Evolutionary conservation across 1,140 invertebrate species (phyloP), one percentile per base, ranked within the genome.

Genomic region (Drosophila tsacasi): DNA sequence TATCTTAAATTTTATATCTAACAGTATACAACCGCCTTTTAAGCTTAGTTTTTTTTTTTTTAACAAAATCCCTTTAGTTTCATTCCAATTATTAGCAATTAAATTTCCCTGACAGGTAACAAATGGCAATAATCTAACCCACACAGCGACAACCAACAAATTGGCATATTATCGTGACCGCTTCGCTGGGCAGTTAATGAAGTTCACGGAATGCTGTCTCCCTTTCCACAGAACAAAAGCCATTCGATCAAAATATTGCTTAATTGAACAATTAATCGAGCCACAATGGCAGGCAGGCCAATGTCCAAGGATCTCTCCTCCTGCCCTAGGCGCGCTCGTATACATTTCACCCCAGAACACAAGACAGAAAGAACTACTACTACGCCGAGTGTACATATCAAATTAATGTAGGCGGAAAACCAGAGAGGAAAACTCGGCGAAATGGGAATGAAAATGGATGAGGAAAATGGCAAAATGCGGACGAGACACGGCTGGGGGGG

Each of bases 191-290:
- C 61, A 60, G 60, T 66, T 50, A 55, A 73, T 73, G 54, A 32
- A 72, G 71, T 73, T 72, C 67, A 71, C 42, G 44, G 69, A 72
- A 72, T 46, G 62, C 64, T 0, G 13, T 4, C 3, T 1, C 40
- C 40, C n/a, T 19, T 8, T 67, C 44, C 50, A 55, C 52, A 62
- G 65, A 62, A 79, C 75, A 82, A 87, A 63, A 76, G 63, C 73
- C 62, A 79, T 64, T 67, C 49, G 54, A 39, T 58, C 73, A 83
- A 76, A 76, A 76, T 76, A 84, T 90, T 90, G 85, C 85, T 85
- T 90, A 89, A 89, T 90, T 89, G 85, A 89, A 90, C 85, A 89
- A 82, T 89, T 89, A 89, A 84, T 75, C 72, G 79, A 71, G 47
- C 47, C 54, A 89, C 85, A 81, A 87, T 78, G 55, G 50, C 54